These are phyloP conservation scores for Hydropotes inermis DNA, from an alignment of 2,113 vertebrate species.

Conservation along the genomic window DNA sequence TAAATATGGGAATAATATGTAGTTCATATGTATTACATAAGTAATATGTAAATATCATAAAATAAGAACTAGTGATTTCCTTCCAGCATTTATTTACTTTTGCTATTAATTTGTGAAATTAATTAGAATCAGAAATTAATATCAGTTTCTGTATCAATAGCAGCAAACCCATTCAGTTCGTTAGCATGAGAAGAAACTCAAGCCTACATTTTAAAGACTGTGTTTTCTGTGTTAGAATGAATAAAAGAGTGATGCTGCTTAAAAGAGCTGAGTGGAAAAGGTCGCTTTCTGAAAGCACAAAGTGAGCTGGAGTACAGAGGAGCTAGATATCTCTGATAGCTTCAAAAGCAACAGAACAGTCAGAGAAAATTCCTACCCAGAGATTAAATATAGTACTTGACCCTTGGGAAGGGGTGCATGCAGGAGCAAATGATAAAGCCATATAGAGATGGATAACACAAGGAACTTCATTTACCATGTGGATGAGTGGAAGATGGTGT, in stretches of 20 bases:
- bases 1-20: not conserved
- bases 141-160: slow-evolving; percentile 9
- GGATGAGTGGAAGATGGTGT: not conserved
- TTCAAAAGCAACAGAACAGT: not conserved
- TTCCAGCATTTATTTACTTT: not conserved
- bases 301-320: not conserved
- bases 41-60: not conserved
- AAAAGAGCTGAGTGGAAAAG: not conserved
- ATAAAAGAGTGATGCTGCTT: not conserved
- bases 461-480: not conserved
- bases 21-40: not conserved
- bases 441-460: not conserved
- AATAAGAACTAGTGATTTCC: not conserved
- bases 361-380: not conserved
- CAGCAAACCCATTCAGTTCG: not conserved
- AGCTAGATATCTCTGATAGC: not conserved
- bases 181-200: not conserved
- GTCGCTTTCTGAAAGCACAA: not conserved
- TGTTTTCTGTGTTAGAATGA: not conserved
- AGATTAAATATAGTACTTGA: not conserved
- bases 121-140: not conserved
- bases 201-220: not conserved
- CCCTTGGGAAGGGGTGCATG: not conserved
- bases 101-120: not conserved
- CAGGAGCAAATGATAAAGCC: not conserved